phyloP scores from a whole-genome alignment of 2,888 invertebrate genomes.

The Sclerodermus sp. region DNA sequence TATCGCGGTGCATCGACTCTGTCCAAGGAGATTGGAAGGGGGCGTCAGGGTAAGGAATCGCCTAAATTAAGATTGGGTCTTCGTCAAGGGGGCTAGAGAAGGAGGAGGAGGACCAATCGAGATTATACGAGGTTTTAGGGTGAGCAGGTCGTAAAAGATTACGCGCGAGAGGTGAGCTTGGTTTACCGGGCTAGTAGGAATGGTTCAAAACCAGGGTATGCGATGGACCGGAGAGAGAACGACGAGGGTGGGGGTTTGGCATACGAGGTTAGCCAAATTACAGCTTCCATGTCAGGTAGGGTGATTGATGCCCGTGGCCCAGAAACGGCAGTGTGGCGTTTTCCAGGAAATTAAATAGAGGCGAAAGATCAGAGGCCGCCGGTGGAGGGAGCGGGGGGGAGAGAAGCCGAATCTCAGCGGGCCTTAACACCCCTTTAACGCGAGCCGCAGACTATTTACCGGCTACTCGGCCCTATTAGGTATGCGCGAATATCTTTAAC shows the following conservation, averaged over 20 bases:
- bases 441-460: slow-evolving; percentile 27
- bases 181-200: no score
- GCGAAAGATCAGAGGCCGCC: slow-evolving; percentile 26
- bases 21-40: no score
- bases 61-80: no score
- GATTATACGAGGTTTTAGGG: slow-evolving; percentile 26
- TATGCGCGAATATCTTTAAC: slow-evolving; percentile 39
- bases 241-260: slow-evolving; percentile 18
- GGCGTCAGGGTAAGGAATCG: no score
- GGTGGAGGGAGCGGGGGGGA: neutral
- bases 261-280: slow-evolving; percentile 54
- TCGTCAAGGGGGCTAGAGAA: no score
- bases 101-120: neutral
- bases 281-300: slow-evolving; percentile 54
- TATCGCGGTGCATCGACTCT: no score
- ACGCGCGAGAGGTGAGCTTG: slow-evolving; percentile 26
- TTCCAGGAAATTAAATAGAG: slow-evolving; percentile 54
- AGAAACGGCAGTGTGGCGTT: slow-evolving; percentile 38
- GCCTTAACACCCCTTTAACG: slow-evolving; percentile 12
- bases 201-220: slow-evolving; percentile 17
- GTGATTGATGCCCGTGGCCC: slow-evolving; percentile 50
- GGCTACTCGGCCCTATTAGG: slow-evolving; percentile 17
- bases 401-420: neutral
- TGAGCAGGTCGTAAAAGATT: slow-evolving; percentile 41
- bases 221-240: slow-evolving; percentile 29